Evolutionary conservation across 1,140 invertebrate species (phyloP).

Genomic region (Ostrea denselamellosa): DNA sequence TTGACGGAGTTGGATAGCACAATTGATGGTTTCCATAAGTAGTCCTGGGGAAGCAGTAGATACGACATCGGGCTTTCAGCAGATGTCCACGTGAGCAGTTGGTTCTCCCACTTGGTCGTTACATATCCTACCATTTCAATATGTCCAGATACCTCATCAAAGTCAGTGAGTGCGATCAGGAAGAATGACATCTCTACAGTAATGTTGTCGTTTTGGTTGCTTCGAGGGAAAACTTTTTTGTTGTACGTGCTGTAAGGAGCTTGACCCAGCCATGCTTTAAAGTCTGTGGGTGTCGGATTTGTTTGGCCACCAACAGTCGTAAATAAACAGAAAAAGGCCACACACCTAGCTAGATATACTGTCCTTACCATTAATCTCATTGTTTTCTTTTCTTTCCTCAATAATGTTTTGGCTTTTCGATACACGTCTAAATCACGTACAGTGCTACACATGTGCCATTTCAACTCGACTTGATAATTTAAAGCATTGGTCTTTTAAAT

Average conservation of each 20-base stretch:
- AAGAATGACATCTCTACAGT: constrained; percentile 47
- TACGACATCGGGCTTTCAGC: constrained; percentile 27
- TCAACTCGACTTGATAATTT: not conserved
- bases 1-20: constrained; percentile 49
- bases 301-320: not conserved
- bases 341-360: not conserved
- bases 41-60: constrained; percentile 49
- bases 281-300: constrained; percentile 34
- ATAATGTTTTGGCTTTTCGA: not conserved
- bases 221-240: constrained; percentile 51
- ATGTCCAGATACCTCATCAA: constrained; percentile 47
- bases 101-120: constrained; percentile 48
- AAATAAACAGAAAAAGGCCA: not conserved
- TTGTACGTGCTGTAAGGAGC: constrained; percentile 45
- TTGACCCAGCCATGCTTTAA: constrained; percentile 5
- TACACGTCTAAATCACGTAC: not conserved
- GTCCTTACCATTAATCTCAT: not conserved
- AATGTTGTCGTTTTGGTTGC: constrained; percentile 45
- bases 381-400: not conserved
- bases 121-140: constrained; percentile 47
- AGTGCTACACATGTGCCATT: not conserved
- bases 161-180: constrained; percentile 46
- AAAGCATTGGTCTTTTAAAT: not conserved
- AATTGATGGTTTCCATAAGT: constrained; percentile 49
- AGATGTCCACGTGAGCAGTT: constrained; percentile 41